A percentile compares a stretch with the other conserved stretches of the same genome.
phyloP scores from a whole-genome alignment of 30 jellyfish, hydroid and myxozoan species.

The Chrysaora quinquecirrha region DNA sequence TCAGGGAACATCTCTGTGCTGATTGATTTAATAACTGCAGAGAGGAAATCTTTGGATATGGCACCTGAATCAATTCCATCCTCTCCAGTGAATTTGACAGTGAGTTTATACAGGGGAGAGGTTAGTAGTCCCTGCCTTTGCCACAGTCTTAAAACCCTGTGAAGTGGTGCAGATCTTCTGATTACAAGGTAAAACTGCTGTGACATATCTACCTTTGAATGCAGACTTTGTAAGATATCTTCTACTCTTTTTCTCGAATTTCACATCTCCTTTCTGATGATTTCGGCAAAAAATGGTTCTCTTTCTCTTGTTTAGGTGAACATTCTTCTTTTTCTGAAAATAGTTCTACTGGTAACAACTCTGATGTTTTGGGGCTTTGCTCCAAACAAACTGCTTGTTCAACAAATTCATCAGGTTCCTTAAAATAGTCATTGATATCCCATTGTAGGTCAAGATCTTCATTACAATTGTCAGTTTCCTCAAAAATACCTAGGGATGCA shows the following conservation, averaged over 20 bases:
- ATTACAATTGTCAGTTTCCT: neutral
- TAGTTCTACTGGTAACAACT: too few relatives aligned
- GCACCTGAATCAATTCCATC: slow-evolving; percentile 47
- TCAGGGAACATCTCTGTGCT: slow-evolving; percentile 13
- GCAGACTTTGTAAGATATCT: neutral
- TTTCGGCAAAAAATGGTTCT: neutral
- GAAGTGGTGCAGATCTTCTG: neutral
- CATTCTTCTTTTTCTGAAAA: too few relatives aligned
- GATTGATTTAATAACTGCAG: neutral
- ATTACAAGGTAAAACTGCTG: neutral
- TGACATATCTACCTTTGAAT: neutral
- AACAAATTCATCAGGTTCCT: too few relatives aligned
- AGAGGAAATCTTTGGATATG: slow-evolving; percentile 17
- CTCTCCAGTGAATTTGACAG: slow-evolving; percentile 30
- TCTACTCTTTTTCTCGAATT: neutral
- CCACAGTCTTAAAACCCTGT: neutral
- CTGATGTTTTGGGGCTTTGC: too few relatives aligned
- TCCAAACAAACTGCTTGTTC: too few relatives aligned
- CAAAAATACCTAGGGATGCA: neutral
- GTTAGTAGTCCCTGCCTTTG: neutral
- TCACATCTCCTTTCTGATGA: neutral
- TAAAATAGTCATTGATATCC: too few relatives aligned
- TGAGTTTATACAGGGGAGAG: neutral
- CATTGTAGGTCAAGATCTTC: too few relatives aligned
- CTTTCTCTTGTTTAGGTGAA: neutral